Percentiles rank a stretch among this genome's conserved stretches.
Conservation (phyloP, 2,888 invertebrate species). For the Acanthoscelides obtectus region DNA sequence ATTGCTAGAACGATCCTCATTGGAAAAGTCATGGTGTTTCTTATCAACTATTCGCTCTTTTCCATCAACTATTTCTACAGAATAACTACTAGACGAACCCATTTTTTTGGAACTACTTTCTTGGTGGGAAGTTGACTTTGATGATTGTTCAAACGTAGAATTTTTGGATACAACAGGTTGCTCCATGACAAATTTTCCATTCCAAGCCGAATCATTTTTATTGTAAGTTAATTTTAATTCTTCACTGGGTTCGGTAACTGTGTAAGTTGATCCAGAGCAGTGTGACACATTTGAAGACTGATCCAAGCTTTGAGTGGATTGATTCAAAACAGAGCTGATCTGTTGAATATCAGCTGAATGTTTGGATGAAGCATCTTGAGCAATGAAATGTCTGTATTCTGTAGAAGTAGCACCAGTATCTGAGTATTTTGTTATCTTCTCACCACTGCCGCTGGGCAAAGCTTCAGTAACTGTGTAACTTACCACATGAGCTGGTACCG, state of each 20-base stretch:
- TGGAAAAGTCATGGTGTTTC: constrained; percentile 53
- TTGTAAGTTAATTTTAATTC: constrained; percentile 40
- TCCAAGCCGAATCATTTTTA: constrained; percentile 49
- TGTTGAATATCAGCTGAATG: constrained; percentile 39
- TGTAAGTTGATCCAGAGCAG: constrained; percentile 41
- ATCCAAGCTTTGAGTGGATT: constrained; percentile 39
- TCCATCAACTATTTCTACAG: constrained; percentile 62
- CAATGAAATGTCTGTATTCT: constrained; percentile 43
- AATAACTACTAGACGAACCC: constrained; percentile 60
- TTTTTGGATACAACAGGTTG: constrained; percentile 30
- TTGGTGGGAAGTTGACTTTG: constrained; percentile 47
- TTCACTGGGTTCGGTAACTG: constrained; percentile 45
- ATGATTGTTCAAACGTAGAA: constrained; percentile 33
- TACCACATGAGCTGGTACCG: constrained; percentile 37
- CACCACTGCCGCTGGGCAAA: constrained; percentile 41
- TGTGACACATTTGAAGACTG: constrained; percentile 41
- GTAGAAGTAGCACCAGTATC: constrained; percentile 41
- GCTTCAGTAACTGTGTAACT: constrained; percentile 43
- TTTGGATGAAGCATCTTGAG: constrained; percentile 32
- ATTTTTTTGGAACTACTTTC: constrained; percentile 55
- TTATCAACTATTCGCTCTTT: constrained; percentile 59
- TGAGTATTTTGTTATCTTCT: constrained; percentile 43
- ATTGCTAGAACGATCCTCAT: constrained; percentile 32
- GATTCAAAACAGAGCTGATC: constrained; percentile 42
- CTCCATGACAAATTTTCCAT: constrained; percentile 49